Base-by-base conservation (phyloP, 2,797 vertebrate species). In the Pitangus sulphuratus region DNA sequence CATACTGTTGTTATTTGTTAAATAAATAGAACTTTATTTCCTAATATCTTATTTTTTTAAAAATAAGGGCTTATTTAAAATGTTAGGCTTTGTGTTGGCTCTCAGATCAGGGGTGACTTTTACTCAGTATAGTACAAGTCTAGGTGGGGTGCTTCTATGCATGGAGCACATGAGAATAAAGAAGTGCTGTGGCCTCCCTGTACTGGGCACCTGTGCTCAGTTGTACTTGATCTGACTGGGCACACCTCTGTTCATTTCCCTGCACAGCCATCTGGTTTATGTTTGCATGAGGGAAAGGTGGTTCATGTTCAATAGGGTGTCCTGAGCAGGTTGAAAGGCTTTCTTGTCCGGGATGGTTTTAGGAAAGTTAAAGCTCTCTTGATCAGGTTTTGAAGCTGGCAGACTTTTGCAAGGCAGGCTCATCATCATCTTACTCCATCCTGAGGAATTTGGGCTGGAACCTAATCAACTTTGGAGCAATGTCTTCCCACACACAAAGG, bases 21-120 rank as follows among this genome's bases (percentile, higher is more conserved):
- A 95, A 62, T 51, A 79, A 84, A 65, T 48, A 45, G 51, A 40
- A 35, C 15, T 77, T 92, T 42, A 35, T 83, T 87, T 66, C 31
- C 31, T 42, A 20, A 28, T 47, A 6, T 33, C 47, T 35, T 62
- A 33, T 58, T 89, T 86, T 44, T 69, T 61, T 30, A 74, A 84
- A 82, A 81, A 16, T 22, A 37, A 35, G 7, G 1, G 4, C n/a
- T 85, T 48, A 28, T 85, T 87, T 70, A 16, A 80, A 84, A 44
- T 60, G 6, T 17, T 56, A 35, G n/a, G 15, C 42, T 57, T 30
- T 70, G 16, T 51, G 62, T 47, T 65, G 54, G 8, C 35, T 78
- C 39, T 79, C 51, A 54, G 39, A 48, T 48, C 15, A 33, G 24
- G 11, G 5, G 7, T 47, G 35, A 25, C 20, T 71, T 64, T 69